phyloP scores from a whole-genome alignment of 2,113 vertebrate genomes.

The Tauraco erythrolophus region DNA sequence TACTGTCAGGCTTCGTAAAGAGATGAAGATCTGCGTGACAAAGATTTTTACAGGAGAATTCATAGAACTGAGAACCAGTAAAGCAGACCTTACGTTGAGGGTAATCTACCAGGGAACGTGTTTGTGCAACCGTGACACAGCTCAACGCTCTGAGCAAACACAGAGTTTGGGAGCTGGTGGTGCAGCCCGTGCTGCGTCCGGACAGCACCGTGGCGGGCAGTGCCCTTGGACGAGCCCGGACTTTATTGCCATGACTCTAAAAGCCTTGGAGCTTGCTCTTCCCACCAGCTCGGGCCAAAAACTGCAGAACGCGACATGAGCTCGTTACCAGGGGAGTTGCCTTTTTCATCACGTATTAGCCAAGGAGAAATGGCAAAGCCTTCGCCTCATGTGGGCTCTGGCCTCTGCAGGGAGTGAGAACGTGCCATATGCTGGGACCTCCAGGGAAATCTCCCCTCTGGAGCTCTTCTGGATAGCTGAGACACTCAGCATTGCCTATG shows the following conservation, averaged over 20 bases:
- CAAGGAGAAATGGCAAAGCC: background rate
- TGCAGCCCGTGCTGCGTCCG: background rate
- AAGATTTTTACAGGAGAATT: background rate
- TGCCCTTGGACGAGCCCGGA: background rate
- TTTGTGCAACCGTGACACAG: background rate
- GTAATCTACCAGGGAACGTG: background rate
- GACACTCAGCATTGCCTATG: background rate
- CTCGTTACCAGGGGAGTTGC: background rate
- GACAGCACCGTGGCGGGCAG: background rate
- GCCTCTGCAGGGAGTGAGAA: background rate
- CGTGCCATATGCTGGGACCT: rapidly evolving
- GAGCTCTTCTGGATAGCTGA: background rate
- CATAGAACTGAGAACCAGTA: background rate
- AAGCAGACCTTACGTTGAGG: background rate
- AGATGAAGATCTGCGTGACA: background rate
- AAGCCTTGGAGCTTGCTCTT: background rate
- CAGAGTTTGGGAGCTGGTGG: background rate
- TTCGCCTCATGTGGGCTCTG: background rate
- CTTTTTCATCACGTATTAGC: background rate
- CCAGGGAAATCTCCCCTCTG: background rate
- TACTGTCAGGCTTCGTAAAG: background rate
- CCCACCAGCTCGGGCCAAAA: background rate
- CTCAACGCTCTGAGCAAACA: background rate
- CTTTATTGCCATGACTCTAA: background rate
- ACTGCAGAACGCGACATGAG: background rate